phyloP scores from a whole-genome alignment of 2,888 invertebrate genomes.

The Lasius fuliginosus region DNA sequence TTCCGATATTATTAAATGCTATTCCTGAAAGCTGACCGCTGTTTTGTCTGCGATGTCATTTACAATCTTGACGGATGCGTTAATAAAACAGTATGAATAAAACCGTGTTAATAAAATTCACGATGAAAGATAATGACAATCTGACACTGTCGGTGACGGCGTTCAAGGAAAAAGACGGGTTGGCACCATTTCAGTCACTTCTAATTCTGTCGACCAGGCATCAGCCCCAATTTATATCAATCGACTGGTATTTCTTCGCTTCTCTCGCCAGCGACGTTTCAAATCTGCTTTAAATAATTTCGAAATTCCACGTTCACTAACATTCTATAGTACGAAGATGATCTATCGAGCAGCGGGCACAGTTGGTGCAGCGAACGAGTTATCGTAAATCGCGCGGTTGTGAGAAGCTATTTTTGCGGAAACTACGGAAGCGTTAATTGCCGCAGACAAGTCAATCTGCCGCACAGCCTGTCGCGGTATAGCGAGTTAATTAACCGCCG shows the following conservation, averaged over 20 bases:
- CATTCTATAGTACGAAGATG: constrained; percentile 14
- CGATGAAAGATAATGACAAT: constrained; percentile 31
- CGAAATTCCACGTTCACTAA: background rate
- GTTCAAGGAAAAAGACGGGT: constrained; percentile 7
- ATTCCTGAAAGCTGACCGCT: constrained; percentile 12
- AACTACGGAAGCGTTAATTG: constrained; percentile 65
- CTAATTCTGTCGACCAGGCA: constrained; percentile 42
- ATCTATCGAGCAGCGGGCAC: background rate
- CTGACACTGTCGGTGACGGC: constrained; percentile 13
- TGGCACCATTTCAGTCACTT: constrained; percentile 41
- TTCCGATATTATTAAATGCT: background rate
- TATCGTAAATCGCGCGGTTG: constrained; percentile 36
- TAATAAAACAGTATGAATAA: constrained; percentile 1
- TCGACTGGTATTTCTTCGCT: constrained; percentile 12
- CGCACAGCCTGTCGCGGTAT: constrained; percentile 37
- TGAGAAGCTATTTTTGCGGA: constrained; percentile 29
- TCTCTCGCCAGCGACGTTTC: background rate
- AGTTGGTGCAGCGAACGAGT: background rate
- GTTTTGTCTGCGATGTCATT: background rate
- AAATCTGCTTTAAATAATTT: background rate
- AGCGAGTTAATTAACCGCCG: constrained; percentile 72
- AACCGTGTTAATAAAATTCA: background rate
- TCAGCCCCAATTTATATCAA: constrained; percentile 29
- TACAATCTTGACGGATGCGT: constrained; percentile 4
- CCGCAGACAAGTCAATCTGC: constrained; percentile 67